A percentile compares a stretch with the other conserved stretches of the same genome.
These are phyloP conservation scores for Eilema griseolum DNA, from an alignment of 2,888 invertebrate species.

Conservation along the genomic window DNA sequence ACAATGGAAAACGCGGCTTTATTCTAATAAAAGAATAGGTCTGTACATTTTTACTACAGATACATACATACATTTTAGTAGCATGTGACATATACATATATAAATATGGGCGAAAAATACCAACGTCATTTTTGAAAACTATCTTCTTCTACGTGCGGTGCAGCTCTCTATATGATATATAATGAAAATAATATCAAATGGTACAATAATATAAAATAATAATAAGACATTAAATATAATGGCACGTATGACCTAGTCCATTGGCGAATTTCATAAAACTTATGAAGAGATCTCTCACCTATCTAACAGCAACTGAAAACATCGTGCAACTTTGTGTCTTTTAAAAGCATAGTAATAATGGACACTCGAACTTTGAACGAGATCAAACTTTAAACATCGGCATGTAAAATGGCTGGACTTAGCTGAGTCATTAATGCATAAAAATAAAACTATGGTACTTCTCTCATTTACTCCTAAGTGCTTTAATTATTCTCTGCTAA, in stretches of 20 bases:
- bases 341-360: neutral
- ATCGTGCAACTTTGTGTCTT: neutral
- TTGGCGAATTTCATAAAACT: neutral
- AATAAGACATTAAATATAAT: too few species aligned
- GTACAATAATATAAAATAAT: too few species aligned
- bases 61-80: too few species aligned
- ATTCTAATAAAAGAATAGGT: too few species aligned
- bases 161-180: too few species aligned
- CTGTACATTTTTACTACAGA: too few species aligned
- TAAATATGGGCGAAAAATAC: too few species aligned
- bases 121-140: too few species aligned
- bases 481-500: constrained; percentile 16
- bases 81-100: too few species aligned
- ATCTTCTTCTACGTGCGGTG: too few species aligned
- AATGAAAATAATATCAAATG: too few species aligned
- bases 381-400: neutral
- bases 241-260: neutral
- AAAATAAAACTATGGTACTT: neutral
- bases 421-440: neutral
- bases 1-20: too few species aligned
- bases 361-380: neutral
- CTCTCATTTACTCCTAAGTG: constrained; percentile 7
- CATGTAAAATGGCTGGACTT: neutral
- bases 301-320: neutral
- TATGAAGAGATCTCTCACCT: neutral